These are phyloP conservation scores for Sphenopsis melanotis DNA, from an alignment of 2,797 vertebrate genomes.

Conservation along the genomic window DNA sequence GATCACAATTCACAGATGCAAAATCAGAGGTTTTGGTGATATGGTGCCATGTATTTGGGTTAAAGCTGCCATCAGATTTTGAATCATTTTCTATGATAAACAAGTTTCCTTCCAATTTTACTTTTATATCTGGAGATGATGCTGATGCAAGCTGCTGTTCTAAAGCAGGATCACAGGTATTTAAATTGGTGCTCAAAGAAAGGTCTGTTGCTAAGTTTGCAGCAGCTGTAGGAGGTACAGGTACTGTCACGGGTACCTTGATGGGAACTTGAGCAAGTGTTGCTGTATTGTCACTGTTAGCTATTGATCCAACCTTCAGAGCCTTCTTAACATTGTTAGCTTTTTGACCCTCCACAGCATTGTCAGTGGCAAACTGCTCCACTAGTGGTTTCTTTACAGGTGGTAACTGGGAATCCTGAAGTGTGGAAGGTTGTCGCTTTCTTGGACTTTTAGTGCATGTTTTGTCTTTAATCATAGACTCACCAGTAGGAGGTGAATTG, in stretches of 20 bases:
- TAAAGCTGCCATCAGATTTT: slow-evolving; percentile 76
- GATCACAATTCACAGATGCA: slow-evolving; percentile 68
- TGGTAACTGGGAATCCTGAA: slow-evolving; percentile 85
- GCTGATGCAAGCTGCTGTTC: slow-evolving; percentile 76
- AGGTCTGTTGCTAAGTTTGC: slow-evolving; percentile 64
- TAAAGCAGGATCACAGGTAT: slow-evolving; percentile 71
- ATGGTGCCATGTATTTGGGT: slow-evolving; percentile 83
- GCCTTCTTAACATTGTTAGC: slow-evolving; percentile 65
- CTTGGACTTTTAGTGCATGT: slow-evolving; percentile 83
- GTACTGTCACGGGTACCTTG: slow-evolving; percentile 75
- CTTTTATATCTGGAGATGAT: slow-evolving; percentile 79
- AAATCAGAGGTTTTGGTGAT: slow-evolving; percentile 76
- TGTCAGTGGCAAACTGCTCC: slow-evolving; percentile 75
- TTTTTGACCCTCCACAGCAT: slow-evolving; percentile 67
- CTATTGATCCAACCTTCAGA: slow-evolving; percentile 68
- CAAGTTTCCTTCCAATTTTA: slow-evolving; percentile 79
- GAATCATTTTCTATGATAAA: slow-evolving; percentile 80
- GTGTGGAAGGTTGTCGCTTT: slow-evolving; percentile 83
- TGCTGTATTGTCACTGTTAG: slow-evolving; percentile 80
- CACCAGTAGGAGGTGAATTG: slow-evolving; percentile 72
- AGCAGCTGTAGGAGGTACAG: slow-evolving; percentile 69
- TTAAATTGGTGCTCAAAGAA: slow-evolving; percentile 71
- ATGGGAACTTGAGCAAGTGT: slow-evolving; percentile 69
- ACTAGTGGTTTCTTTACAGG: slow-evolving; percentile 89
- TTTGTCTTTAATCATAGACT: slow-evolving; percentile 79